Evolutionary conservation across 2,797 vertebrate genomes (phyloP).

Genomic region (Micrastur ruficollis): DNA sequence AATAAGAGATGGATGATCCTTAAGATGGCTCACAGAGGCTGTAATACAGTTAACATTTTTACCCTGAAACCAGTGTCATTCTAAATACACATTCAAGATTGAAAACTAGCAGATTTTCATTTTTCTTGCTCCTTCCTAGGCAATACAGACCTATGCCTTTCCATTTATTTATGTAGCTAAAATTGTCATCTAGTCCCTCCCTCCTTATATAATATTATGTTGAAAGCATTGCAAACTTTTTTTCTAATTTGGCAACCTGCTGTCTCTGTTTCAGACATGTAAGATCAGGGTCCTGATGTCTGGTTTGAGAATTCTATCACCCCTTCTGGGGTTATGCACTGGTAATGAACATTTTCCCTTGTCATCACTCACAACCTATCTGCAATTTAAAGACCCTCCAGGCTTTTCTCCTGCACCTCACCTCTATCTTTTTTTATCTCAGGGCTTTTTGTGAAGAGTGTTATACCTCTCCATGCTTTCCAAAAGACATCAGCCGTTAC

Average conservation of each 20-base stretch:
- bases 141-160: neutral
- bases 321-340: neutral
- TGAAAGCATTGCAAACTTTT: neutral
- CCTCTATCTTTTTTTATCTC: neutral
- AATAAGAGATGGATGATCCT: neutral
- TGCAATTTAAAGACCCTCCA: neutral
- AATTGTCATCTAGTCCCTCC: neutral
- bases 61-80: neutral
- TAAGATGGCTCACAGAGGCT: neutral
- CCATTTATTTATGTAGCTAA: neutral
- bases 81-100: neutral
- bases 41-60: neutral
- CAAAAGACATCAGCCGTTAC: neutral
- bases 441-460: neutral
- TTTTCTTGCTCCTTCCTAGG: neutral
- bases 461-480: neutral
- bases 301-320: neutral
- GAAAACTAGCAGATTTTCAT: neutral
- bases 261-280: neutral
- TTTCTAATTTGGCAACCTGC: neutral
- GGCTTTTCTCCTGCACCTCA: neutral
- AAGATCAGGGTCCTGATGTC: neutral
- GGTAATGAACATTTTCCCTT: neutral
- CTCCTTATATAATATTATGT: neutral
- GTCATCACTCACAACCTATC: neutral